These are phyloP conservation scores for Pangasius krempfi DNA, from an alignment of 2,797 vertebrate species.

Conservation along the genomic window DNA sequence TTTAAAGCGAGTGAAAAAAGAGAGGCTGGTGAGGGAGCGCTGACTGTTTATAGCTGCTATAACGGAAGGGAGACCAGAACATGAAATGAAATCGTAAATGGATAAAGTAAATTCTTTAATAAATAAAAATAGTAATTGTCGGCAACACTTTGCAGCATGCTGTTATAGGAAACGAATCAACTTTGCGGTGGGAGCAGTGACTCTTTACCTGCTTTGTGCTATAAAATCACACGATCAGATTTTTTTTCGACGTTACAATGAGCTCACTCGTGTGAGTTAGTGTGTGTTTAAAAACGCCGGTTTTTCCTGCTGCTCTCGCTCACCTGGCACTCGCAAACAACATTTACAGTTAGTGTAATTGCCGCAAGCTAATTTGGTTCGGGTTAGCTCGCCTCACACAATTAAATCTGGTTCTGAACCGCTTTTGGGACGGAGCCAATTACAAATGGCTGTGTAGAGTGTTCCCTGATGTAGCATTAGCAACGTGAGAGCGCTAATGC, in stretches of 20 bases:
- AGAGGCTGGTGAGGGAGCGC: too few relatives aligned
- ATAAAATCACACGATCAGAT: too few relatives aligned
- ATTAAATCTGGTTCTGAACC: not conserved
- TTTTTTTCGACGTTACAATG: not conserved
- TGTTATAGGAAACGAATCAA: too few relatives aligned
- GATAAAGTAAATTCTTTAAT: not conserved
- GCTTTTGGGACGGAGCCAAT: not conserved
- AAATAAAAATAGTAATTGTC: too few relatives aligned
- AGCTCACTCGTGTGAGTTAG: too few relatives aligned
- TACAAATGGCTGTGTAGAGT: not conserved
- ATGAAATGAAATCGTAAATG: not conserved
- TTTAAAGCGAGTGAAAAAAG: too few relatives aligned
- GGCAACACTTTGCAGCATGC: not conserved
- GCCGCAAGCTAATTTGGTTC: not conserved
- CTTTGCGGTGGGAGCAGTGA: too few relatives aligned
- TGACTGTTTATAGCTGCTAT: too few relatives aligned
- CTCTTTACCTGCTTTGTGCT: too few relatives aligned
- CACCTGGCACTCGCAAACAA: not conserved
- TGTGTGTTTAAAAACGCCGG: not conserved
- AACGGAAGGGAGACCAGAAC: not conserved
- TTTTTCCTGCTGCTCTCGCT: not conserved
- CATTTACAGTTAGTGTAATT: not conserved
- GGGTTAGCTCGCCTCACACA: not conserved
- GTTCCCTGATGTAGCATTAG: not conserved
- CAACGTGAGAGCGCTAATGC: not conserved